Evolutionary conservation across 2,888 invertebrate genomes (phyloP), one percentile per base, ranked within the genome.

Genomic region (Ichneumoninae sp.): DNA sequence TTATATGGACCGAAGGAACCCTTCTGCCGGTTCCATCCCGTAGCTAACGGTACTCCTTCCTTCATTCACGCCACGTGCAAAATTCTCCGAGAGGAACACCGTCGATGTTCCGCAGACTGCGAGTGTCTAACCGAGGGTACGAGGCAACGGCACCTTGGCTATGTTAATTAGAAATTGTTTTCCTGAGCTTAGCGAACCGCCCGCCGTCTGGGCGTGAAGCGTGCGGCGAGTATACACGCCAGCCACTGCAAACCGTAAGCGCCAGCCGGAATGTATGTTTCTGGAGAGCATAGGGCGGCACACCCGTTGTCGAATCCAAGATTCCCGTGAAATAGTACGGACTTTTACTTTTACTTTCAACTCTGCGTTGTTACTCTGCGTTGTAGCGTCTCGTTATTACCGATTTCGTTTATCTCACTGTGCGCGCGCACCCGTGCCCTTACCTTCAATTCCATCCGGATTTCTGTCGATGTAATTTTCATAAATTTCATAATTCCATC

Each of bases 101-200:
- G 13, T 1, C 44, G 69, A 54, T 22, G 60, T 69, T 71, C 65
- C 63, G 26, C 65, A 44, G 63, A 69, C 65, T 76, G 40, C 71
- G 44, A 79, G 69, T 83, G 65, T 83, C 79, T 79, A 83, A 69
- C 60, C 66, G 83, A 71, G 83, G 65, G 76, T 76, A 83, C 75
- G 83, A 16, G n/a, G 63, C 60, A 71, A 80, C 57, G 75, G 71
- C 80, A 79, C 63, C 76, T 80, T 83, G 80, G 80, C 66, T 80
- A 83, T 80, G 80, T 76, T 83, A 83, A 83, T 83, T 80, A 83
- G 80, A 80, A 83, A 83, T 83, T 83, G 83, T 83, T 83, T 83
- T 79, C 80, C 50, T 13, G 60, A 80, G 75, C 83, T 83, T 80
- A 76, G 70, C 65, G 30, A 63, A 33, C 66, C 36, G 30, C 54